Percentiles rank a stretch among this genome's conserved stretches.
Conservation (phyloP, 2,113 vertebrate species). For the Pan paniscus region DNA sequence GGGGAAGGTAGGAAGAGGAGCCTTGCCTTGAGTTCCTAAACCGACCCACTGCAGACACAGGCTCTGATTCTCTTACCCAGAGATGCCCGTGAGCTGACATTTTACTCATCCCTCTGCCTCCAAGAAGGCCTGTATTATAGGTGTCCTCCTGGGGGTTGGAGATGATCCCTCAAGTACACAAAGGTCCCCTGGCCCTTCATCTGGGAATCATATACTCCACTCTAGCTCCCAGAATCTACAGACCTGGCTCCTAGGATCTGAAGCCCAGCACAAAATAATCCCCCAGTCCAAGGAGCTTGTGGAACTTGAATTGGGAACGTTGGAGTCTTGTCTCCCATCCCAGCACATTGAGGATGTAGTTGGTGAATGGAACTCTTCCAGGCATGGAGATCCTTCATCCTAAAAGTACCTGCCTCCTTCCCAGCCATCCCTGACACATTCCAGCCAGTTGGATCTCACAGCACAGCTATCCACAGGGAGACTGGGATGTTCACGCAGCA, state of each 20-base stretch:
- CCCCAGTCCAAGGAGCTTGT: background rate
- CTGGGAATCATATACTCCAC: background rate
- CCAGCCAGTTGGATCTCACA: constrained; percentile 15
- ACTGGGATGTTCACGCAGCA: background rate
- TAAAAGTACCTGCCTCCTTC: constrained; percentile 24
- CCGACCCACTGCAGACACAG: background rate
- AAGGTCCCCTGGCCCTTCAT: background rate
- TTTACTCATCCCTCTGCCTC: background rate
- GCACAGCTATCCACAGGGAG: background rate
- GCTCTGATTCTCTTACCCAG: constrained; percentile 11
- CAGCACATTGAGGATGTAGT: background rate
- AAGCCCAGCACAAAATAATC: constrained; percentile 27
- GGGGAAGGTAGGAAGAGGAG: background rate
- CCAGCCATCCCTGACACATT: background rate
- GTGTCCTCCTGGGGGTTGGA: background rate
- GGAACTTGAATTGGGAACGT: background rate
- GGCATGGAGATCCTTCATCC: background rate
- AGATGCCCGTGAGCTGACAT: background rate
- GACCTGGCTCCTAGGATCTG: constrained; percentile 32
- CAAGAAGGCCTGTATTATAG: background rate
- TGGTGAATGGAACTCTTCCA: background rate
- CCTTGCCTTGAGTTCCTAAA: background rate
- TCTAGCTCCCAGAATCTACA: constrained; percentile 23
- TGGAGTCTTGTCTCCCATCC: background rate
- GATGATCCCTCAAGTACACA: background rate